These are phyloP conservation scores for Andrena bicolor DNA, from an alignment of 2,888 invertebrate species.

Conservation along the genomic window DNA sequence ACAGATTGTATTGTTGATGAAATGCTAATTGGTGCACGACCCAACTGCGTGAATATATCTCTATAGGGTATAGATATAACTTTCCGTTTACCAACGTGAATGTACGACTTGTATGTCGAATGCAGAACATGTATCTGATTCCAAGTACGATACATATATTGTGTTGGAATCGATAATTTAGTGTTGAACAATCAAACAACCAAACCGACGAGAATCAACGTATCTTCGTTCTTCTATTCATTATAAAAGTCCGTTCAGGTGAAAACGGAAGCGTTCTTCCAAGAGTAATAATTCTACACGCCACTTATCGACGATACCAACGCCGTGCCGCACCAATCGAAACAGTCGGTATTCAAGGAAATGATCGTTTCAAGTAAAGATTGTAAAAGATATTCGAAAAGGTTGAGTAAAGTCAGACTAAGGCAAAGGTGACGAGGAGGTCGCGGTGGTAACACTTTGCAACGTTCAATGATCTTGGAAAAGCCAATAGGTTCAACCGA, in stretches of 20 bases:
- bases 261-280: background rate
- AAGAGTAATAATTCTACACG: background rate
- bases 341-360: background rate
- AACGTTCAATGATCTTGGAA: background rate
- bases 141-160: background rate
- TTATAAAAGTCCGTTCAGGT: background rate
- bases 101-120: no score
- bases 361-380: background rate
- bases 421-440: background rate
- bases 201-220: conserved; percentile 4
- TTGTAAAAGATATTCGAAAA: background rate
- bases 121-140: no score
- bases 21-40: background rate
- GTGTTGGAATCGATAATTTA: conserved; percentile 15
- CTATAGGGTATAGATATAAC: background rate
- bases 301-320: no score
- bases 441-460: background rate
- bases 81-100: background rate
- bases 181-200: conserved; percentile 14
- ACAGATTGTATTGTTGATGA: no score
- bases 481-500: background rate
- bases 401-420: background rate
- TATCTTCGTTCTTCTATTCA: background rate
- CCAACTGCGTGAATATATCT: background rate
- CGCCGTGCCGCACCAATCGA: no score